Conservation (phyloP, 2,888 invertebrate genomes). For the Aethes cnicana region DNA sequence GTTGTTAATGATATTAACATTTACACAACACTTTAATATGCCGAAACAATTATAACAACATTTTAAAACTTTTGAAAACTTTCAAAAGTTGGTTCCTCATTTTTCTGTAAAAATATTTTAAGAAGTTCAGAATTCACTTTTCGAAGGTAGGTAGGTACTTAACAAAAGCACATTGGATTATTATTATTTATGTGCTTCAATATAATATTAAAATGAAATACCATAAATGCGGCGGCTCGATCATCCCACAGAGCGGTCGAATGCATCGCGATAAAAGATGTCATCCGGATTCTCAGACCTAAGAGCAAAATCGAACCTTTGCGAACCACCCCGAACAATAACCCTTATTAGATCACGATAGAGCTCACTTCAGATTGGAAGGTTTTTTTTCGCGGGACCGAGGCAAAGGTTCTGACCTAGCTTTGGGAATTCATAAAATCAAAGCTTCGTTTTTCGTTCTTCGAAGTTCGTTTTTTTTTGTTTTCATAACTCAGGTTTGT, state of each 20-base stretch:
- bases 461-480: constrained; percentile 54
- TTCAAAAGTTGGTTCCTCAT: too few relatives aligned
- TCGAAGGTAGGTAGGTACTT: too few relatives aligned
- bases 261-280: constrained; percentile 80
- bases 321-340: constrained; percentile 41
- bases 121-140: too few relatives aligned
- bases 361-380: constrained; percentile 46
- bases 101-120: too few relatives aligned
- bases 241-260: constrained; percentile 66
- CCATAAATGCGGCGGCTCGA: constrained; percentile 32
- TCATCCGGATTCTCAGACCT: constrained; percentile 74
- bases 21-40: too few relatives aligned
- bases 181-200: neutral
- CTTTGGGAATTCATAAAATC: constrained; percentile 79
- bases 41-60: too few relatives aligned
- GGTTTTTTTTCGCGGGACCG: constrained; percentile 58
- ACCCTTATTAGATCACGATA: constrained; percentile 47
- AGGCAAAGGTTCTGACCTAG: constrained; percentile 75
- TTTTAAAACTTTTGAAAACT: too few relatives aligned
- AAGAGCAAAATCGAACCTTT: constrained; percentile 61
- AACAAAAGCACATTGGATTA: neutral
- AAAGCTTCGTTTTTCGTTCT: constrained; percentile 63
- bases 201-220: constrained; percentile 17
- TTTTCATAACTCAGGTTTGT: too few relatives aligned
- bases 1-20: too few relatives aligned